phyloP scores from a whole-genome alignment of 2,888 invertebrate genomes.

The Platycheirus rosarum region DNA sequence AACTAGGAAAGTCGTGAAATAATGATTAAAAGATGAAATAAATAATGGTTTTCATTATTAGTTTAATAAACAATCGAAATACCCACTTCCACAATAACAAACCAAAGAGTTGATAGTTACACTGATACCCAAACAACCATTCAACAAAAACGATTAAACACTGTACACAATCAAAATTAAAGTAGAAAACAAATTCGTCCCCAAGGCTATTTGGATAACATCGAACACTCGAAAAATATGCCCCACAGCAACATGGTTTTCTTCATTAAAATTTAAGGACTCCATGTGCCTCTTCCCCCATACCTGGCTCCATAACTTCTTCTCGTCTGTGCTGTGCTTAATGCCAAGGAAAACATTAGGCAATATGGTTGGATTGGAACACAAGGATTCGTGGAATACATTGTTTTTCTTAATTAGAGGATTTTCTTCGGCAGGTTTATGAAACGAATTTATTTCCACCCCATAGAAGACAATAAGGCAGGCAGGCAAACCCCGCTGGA shows the following conservation, averaged over 20 bases:
- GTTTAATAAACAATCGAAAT: too few relatives aligned
- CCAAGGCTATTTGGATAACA: not conserved
- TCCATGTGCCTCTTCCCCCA: not conserved
- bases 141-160: too few relatives aligned
- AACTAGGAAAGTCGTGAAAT: too few relatives aligned
- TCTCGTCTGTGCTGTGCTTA: not conserved
- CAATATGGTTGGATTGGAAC: conserved; percentile 21
- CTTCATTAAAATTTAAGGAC: not conserved
- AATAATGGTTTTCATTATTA: too few relatives aligned
- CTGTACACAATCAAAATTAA: not conserved
- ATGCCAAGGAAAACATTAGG: conserved; percentile 1
- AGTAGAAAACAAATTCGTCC: not conserved
- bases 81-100: too few relatives aligned
- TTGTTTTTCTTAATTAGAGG: conserved; percentile 38
- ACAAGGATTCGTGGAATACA: conserved; percentile 22
- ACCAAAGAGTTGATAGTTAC: too few relatives aligned
- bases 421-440: conserved; percentile 37
- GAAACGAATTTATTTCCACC: conserved; percentile 29
- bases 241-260: too few relatives aligned
- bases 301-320: too few relatives aligned
- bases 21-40: too few relatives aligned
- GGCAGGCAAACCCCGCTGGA: conserved; percentile 20
- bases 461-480: not conserved
- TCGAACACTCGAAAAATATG: not conserved
- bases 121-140: too few relatives aligned